These are phyloP conservation scores for Diarsia dahlii DNA, from an alignment of 2,888 invertebrate species.

Conservation along the genomic window DNA sequence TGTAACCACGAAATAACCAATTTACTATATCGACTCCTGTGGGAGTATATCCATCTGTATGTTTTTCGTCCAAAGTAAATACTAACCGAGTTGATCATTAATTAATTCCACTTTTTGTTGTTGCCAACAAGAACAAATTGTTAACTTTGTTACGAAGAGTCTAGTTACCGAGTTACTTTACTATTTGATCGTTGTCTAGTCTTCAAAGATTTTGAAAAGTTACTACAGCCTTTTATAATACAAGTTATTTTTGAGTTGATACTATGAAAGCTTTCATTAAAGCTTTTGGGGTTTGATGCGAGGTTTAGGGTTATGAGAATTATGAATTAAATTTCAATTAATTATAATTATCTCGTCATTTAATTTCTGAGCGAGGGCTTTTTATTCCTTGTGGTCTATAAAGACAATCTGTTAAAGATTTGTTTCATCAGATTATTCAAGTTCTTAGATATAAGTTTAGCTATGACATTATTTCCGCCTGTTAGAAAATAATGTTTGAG, in stretches of 20 bases:
- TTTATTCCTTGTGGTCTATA: constrained; percentile 38
- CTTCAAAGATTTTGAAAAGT: constrained; percentile 45
- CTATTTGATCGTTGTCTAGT: constrained; percentile 63
- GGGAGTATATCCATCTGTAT: constrained; percentile 58
- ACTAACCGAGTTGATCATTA: constrained; percentile 57
- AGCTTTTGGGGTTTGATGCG: constrained; percentile 14
- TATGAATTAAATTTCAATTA: constrained; percentile 41
- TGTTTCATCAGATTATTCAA: neutral
- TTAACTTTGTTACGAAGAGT: constrained; percentile 56
- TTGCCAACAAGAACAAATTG: constrained; percentile 55
- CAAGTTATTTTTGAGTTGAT: constrained; percentile 37
- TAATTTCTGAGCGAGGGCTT: constrained; percentile 28
- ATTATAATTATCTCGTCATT: constrained; percentile 42
- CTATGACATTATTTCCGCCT: neutral
- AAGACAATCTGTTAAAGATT: constrained; percentile 2
- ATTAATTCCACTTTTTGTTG: constrained; percentile 65
- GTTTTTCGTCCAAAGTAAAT: constrained; percentile 60
- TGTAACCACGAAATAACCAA: constrained; percentile 53
- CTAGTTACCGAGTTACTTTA: constrained; percentile 59
- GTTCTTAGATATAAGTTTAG: neutral
- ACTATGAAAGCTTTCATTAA: constrained; percentile 38
- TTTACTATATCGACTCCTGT: constrained; percentile 47
- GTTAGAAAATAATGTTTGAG: no score
- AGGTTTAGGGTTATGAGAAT: constrained; percentile 31
- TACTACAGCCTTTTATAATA: constrained; percentile 37